Base-by-base conservation (phyloP, 1,140 invertebrate species). In the Drosophila chauvacae region DNA sequence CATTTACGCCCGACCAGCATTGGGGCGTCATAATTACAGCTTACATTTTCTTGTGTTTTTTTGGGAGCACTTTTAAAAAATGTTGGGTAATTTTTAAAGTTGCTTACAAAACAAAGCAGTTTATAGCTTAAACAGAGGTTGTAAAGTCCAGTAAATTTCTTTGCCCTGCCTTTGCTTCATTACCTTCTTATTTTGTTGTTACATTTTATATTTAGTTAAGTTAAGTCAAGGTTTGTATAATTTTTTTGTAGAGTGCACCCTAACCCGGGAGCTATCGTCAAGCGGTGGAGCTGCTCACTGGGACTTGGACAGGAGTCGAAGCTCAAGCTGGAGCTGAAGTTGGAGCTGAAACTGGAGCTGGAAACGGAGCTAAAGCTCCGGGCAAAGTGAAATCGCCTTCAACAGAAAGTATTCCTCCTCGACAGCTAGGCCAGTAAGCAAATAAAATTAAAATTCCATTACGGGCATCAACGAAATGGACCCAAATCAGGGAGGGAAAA, bases 401-500 rank as follows among this genome's bases (percentile, higher is more conserved):
- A 48, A 30, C 58, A 28, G 30, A 68, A 68, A 66, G 66, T 53
- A 68, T 76, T 68, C 26, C 30, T 39, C 20, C 30, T 39, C 20
- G 33, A n/a, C 20, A 35, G n/a, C 41, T 26, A 18, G 45, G 35
- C 26, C n/a, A 37, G 70, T 59, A 74, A 70, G 28, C 71, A 74
- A 81, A 70, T 62, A 56, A 83, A 80, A 83, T 87, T 77, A 77
- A 88, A 87, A 87, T 87, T 87, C 83, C 83, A 74, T 72, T 79
- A 62, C 50, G 56, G 61, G 20, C 33, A 56, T 55, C 48, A 69
- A 37, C 47, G 37, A 77, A 68, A 55, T 55, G 79, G 60, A 81
- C 83, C 82, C 82, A 76, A 79, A 73, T 86, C 68, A 35, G 30
- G 39, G 23, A 41, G 13, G 47, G 20, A 30, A 23, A 28, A 16